These are phyloP conservation scores for Lophius piscatorius DNA, from an alignment of 2,113 vertebrate species.

Conservation along the genomic window DNA sequence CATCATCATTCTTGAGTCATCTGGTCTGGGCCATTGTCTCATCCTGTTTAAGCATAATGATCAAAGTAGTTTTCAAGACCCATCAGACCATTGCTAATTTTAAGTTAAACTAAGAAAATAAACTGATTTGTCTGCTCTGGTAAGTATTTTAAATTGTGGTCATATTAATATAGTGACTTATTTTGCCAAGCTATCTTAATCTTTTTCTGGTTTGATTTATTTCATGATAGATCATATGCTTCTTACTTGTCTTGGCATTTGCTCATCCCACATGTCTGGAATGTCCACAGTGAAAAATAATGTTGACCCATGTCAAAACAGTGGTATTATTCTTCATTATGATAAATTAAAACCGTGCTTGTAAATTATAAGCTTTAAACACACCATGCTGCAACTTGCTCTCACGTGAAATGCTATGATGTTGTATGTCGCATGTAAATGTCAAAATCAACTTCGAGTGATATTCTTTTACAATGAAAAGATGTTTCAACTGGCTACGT, in stretches of 20 bases:
- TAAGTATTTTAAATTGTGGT: neutral
- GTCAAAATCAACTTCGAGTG: conserved; percentile 67
- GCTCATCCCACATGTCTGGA: conserved; percentile 1
- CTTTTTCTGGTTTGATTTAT: too few species aligned
- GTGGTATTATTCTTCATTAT: conserved; percentile 68
- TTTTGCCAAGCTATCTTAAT: too few species aligned
- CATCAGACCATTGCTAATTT: neutral
- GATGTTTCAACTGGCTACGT: neutral
- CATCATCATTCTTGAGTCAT: neutral
- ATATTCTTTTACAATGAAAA: conserved; percentile 47
- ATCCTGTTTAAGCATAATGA: neutral
- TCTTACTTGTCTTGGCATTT: neutral
- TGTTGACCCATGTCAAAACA: conserved; percentile 50
- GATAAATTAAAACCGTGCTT: conserved; percentile 48
- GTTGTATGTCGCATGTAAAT: conserved; percentile 72
- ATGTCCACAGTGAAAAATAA: neutral
- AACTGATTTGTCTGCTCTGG: neutral
- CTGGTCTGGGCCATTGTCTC: neutral
- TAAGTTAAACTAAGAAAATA: neutral
- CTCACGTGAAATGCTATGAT: conserved; percentile 65
- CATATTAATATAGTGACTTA: neutral
- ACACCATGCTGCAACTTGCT: conserved; percentile 52
- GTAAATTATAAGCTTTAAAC: conserved; percentile 50
- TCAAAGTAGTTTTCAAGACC: neutral
- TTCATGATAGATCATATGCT: neutral